Evolutionary conservation across 2,888 invertebrate species (phyloP), one percentile per base, ranked within the genome.

Genomic region (Chrysopilus asiliformis): DNA sequence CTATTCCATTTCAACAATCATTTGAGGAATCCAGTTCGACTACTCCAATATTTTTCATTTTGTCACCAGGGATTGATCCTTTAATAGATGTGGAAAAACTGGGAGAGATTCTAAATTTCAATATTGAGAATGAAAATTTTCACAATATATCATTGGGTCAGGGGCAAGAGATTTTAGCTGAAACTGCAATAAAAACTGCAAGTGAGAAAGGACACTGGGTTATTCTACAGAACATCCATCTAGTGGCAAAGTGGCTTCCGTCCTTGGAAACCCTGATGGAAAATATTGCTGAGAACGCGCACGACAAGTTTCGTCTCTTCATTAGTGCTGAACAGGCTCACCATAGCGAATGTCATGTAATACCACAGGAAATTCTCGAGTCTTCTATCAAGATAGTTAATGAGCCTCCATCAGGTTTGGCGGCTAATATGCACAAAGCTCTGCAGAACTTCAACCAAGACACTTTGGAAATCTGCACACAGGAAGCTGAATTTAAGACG

Each of bases 311-410:
- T 44, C 70, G 79, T 38, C 65, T 95, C 34, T 94, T 78, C 53
- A 70, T 95, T 45, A 90, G 87, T 53, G 93, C 93, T 2, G 94
- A 95, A 55, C 87, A 94, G 0, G 79, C 83, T 0, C 66, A 73
- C 0, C 72, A 77, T 55, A 74, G 87, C 0, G 67, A 65, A 16
- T 70, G 69, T 44, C 74, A 76, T 47, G 71, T 76, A 5, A 72
- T 79, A 42, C 77, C 76, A 0, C 81, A 91, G 67, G 94, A 94
- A 25, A 84, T 95, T 48, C 64, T 95, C 30, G 93, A 95, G 58
- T 82, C 89, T 0, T 83, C 90, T 1, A 83, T 94, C 50, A 95
- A 95, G 67, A 91, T 95, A 42, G 93, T 94, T 3, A 94, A 94
- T 53, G 94, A 95, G 60, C 91, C 94, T 0, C 94, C 94, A 0